These are phyloP conservation scores for Columba janthina DNA, from an alignment of 2,113 vertebrate species.

Conservation along the genomic window DNA sequence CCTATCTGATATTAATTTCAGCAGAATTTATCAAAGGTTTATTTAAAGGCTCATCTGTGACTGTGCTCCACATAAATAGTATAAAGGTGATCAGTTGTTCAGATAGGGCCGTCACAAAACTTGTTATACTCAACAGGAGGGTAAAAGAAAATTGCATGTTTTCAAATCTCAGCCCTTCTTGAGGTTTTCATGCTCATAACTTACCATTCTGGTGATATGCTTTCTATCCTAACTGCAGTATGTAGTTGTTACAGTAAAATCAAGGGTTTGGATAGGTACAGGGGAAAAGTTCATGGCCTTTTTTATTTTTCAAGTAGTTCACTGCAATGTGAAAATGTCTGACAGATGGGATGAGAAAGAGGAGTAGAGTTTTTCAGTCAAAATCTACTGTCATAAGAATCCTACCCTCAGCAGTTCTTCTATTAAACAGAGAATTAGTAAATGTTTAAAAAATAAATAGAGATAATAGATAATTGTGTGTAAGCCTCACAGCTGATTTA, in stretches of 20 bases:
- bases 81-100: not conserved
- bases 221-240: not conserved
- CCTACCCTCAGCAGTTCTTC: accelerated
- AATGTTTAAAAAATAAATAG: not conserved
- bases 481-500: not conserved
- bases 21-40: not conserved
- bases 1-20: not conserved
- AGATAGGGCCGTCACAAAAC: not conserved
- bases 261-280: not conserved
- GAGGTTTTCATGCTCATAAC: not conserved
- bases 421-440: not conserved
- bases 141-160: not conserved
- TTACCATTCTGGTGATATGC: not conserved
- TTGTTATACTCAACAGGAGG: not conserved
- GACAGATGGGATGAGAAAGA: not conserved
- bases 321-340: not conserved
- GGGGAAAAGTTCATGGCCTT: not conserved
- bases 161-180: not conserved
- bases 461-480: not conserved
- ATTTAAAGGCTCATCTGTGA: not conserved
- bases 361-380: not conserved
- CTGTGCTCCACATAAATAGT: not conserved
- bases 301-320: not conserved
- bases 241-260: not conserved
- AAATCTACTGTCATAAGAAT: not conserved